phyloP scores from a whole-genome alignment of 1,140 invertebrate genomes.

The Elymnias hypermnestra region DNA sequence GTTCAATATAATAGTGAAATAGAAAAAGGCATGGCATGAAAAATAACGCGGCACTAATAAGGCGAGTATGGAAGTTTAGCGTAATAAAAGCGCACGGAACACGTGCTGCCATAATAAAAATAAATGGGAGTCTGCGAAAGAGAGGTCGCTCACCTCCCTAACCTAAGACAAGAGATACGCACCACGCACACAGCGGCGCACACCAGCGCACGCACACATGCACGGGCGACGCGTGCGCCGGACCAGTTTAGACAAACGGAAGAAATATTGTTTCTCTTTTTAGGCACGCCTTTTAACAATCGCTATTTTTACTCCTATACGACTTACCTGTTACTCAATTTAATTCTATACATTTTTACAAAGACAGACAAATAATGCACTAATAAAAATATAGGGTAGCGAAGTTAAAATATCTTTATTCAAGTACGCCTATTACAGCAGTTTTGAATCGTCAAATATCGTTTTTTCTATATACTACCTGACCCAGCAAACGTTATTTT shows the following conservation, averaged over 20 bases:
- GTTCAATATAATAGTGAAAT: no score
- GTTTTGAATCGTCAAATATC: no score
- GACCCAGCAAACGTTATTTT: no score
- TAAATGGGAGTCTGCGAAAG: conserved; percentile 65
- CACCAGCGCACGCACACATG: conserved; percentile 40
- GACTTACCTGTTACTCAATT: neutral
- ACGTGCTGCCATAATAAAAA: conserved; percentile 73
- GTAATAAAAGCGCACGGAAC: conserved; percentile 56
- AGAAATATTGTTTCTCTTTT: conserved; percentile 74
- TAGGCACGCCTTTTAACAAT: conserved; percentile 47
- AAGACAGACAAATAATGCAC: no score
- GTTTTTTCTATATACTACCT: no score
- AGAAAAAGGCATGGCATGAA: no score
- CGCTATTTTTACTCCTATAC: conserved; percentile 3
- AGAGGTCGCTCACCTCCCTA: conserved; percentile 73
- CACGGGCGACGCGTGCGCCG: conserved; percentile 53
- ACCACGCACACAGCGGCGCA: conserved; percentile 48
- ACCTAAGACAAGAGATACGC: conserved; percentile 73
- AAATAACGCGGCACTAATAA: no score
- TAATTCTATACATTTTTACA: no score
- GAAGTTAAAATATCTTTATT: no score
- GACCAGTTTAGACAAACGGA: conserved; percentile 73
- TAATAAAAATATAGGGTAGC: no score
- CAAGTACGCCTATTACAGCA: no score
- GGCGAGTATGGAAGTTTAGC: conserved; percentile 44